These are phyloP conservation scores for Cetoscarus ocellatus DNA, from an alignment of 2,797 vertebrate species.

Conservation along the genomic window DNA sequence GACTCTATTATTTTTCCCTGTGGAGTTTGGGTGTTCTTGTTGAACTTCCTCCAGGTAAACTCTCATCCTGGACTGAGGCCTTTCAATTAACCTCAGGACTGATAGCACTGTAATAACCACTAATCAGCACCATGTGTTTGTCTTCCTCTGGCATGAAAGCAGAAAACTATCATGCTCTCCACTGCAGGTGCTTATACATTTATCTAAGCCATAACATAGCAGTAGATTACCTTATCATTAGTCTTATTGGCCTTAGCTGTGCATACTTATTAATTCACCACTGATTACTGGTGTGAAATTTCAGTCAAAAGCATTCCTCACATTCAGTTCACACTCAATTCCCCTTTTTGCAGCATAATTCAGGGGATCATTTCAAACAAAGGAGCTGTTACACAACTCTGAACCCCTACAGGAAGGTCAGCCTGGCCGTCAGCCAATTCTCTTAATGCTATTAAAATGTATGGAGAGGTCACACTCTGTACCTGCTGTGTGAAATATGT, in stretches of 20 bases:
- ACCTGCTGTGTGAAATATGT: slow-evolving; percentile 24
- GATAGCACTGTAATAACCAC: not conserved
- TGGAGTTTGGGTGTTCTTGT: not conserved
- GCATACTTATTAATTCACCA: slow-evolving; percentile 3
- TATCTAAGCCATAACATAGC: not conserved
- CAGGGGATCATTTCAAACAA: slow-evolving; percentile 45
- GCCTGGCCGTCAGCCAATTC: slow-evolving; percentile 26
- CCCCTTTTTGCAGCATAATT: slow-evolving; percentile 45
- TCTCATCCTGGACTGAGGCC: not conserved
- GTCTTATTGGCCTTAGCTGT: not conserved
- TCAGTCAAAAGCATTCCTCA: slow-evolving; percentile 64
- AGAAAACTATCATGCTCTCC: not conserved
- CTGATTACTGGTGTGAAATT: slow-evolving; percentile 23
- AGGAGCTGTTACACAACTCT: slow-evolving; percentile 55
- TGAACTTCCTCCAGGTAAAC: not conserved
- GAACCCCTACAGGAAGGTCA: slow-evolving; percentile 33
- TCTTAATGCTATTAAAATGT: slow-evolving; percentile 18
- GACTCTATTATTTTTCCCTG: not conserved
- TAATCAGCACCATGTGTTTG: not conserved
- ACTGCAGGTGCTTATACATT: not conserved
- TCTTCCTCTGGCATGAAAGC: not conserved
- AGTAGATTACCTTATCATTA: not conserved
- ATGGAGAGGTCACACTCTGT: not conserved
- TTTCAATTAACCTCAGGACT: not conserved
- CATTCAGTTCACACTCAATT: slow-evolving; percentile 55